Evolutionary conservation across 1,140 invertebrate genomes (phyloP).

Genomic region (Phocides pigmalion): DNA sequence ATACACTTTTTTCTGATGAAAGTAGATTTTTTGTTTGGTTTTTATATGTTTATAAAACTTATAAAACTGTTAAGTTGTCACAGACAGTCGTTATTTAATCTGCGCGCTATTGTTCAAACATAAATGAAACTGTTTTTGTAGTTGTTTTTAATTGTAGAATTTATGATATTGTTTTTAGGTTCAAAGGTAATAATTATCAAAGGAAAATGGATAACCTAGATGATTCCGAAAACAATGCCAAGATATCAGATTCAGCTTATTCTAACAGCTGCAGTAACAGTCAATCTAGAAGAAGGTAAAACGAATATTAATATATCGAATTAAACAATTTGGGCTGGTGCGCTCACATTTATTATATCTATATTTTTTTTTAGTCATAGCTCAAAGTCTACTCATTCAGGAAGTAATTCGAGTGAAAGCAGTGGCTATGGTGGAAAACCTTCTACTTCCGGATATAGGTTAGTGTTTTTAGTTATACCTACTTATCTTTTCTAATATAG

Average conservation of each 20-base stretch:
- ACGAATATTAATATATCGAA: background rate
- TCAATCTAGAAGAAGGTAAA: constrained; percentile 89
- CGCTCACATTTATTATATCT: background rate
- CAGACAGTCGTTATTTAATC: too few relatives aligned
- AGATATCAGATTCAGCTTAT: constrained; percentile 90
- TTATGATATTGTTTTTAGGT: background rate
- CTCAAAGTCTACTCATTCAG: constrained; percentile 90
- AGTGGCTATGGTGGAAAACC: constrained; percentile 90
- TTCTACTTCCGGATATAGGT: constrained; percentile 85
- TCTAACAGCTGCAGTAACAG: constrained; percentile 91
- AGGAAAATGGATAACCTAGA: constrained; percentile 61
- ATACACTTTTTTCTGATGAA: too few relatives aligned
- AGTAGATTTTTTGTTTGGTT: too few relatives aligned
- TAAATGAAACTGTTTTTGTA: too few relatives aligned
- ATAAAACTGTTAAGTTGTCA: too few relatives aligned
- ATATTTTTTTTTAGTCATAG: constrained; percentile 85
- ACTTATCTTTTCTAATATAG: too few relatives aligned
- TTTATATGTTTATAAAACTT: too few relatives aligned
- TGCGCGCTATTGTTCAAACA: too few relatives aligned
- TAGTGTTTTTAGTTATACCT: constrained; percentile 32
- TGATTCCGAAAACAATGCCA: constrained; percentile 81
- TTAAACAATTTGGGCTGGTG: too few relatives aligned
- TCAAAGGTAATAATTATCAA: constrained; percentile 19
- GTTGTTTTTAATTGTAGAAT: background rate
- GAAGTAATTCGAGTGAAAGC: constrained; percentile 90